Evolutionary conservation across 1,140 invertebrate species (phyloP), one percentile per base, ranked within the genome.

Genomic region (Drosophila sp.): DNA sequence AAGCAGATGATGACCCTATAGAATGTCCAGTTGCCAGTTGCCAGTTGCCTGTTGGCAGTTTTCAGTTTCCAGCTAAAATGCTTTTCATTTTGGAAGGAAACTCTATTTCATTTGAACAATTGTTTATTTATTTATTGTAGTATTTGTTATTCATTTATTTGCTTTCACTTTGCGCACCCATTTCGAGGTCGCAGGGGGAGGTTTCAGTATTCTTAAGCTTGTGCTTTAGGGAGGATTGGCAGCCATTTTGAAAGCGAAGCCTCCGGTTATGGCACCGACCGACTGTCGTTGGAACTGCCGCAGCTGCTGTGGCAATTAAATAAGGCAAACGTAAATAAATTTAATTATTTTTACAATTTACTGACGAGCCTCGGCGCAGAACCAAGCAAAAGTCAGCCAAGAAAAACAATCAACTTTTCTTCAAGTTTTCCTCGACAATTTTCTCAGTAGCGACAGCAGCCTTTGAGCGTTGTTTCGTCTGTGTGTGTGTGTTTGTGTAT

Each of bases 261-360:
- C 72, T 75, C 27, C 41, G 65, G 72, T 57, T 78, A 61, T 75
- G 72, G 36, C 41, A 32, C 41, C 50, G 41, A 13, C 36, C 5
- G 45, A 14, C 25, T 25, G 27, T 32, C 16, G 8, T 18, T 43
- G 25, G 54, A n/a, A 9, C 21, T 14, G 29, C 29, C 54, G 14
- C 75, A 69, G 62, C 64, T 78, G 54, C 64, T 70, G 50, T 43
- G 56, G 51, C 76, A 80, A 83, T 80, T 83, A 82, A 80, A 82
- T 65, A 72, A 63, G 64, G 18, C 69, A 63, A 72, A 89, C 74
- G 66, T 73, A 66, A 89, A 76, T 64, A 89, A 87, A 89, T 89
- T 76, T 83, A 81, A 87, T 79, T 89, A 87, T 77, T 79, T 79
- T 87, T 75, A 69, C 72, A 89, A 89, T 89, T 89, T 83, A 67